phyloP scores from a whole-genome alignment of 2,113 vertebrate genomes.

The Oxygymnocypris stewartii region DNA sequence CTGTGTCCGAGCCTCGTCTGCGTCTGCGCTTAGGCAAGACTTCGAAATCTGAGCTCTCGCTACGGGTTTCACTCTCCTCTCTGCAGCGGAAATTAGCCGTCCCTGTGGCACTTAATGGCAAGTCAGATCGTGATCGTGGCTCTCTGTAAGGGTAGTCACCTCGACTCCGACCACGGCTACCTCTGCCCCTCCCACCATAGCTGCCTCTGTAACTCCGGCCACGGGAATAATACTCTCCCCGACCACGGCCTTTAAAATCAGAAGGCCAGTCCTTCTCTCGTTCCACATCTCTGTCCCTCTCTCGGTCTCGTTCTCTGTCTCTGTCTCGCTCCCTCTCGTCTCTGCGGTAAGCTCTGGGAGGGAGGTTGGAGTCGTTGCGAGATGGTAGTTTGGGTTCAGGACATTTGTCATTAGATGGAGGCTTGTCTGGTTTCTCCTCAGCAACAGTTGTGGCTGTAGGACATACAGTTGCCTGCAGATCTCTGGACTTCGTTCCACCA shows the following conservation, averaged over 20 bases:
- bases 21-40: constrained; percentile 91
- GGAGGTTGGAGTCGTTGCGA: constrained; percentile 80
- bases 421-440: constrained; percentile 87
- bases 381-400: constrained; percentile 78
- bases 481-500: constrained; percentile 60
- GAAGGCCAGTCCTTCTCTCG: constrained; percentile 89
- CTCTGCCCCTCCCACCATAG: constrained; percentile 86
- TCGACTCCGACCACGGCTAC: constrained; percentile 86
- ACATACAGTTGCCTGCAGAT: constrained; percentile 64
- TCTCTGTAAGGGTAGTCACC: constrained; percentile 90
- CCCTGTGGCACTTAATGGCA: constrained; percentile 68
- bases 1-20: constrained; percentile 90
- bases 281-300: constrained; percentile 61
- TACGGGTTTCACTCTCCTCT: constrained; percentile 96
- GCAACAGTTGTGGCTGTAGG: constrained; percentile 63
- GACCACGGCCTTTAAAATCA: constrained; percentile 90
- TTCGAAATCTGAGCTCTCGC: constrained; percentile 97
- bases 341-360: constrained; percentile 85
- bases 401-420: constrained; percentile 76
- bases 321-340: constrained; percentile 89
- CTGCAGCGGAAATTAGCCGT: constrained; percentile 78
- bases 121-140: constrained; percentile 82
- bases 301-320: constrained; percentile 79
- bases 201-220: constrained; percentile 94
- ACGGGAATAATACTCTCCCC: constrained; percentile 95